Evolutionary conservation across 2,113 vertebrate genomes (phyloP).

Genomic region (Leucopsar rothschildi): DNA sequence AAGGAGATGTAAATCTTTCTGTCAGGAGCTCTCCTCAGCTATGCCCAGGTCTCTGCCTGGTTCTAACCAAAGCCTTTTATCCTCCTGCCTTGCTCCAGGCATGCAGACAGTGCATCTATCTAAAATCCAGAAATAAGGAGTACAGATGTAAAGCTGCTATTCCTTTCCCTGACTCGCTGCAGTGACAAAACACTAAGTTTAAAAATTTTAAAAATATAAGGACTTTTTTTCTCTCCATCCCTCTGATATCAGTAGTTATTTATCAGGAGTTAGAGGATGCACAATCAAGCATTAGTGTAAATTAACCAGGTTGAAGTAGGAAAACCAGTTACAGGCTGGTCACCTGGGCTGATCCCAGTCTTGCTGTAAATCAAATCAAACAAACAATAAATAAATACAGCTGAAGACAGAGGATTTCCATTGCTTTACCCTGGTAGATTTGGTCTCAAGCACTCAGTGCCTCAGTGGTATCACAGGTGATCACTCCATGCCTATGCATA

Average conservation of each 20-base stretch:
- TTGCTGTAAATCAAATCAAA: background rate
- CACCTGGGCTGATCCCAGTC: background rate
- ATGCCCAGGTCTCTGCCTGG: background rate
- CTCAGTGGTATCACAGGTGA: background rate
- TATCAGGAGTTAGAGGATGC: background rate
- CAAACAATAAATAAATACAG: background rate
- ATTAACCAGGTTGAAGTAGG: background rate
- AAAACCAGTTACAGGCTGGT: background rate
- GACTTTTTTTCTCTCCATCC: background rate
- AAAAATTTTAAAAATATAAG: background rate
- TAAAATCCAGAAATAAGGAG: background rate
- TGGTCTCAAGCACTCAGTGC: background rate
- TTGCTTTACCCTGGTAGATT: background rate
- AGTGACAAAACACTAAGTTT: background rate
- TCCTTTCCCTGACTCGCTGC: background rate
- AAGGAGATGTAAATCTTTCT: background rate
- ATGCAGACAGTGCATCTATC: background rate
- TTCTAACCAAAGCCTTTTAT: background rate
- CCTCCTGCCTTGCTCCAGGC: background rate
- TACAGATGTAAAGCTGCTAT: background rate
- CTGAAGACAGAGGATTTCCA: background rate
- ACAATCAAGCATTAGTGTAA: background rate
- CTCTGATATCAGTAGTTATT: background rate
- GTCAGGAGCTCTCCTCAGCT: background rate
- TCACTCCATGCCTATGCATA: background rate